Evolutionary conservation across 2,113 vertebrate species (phyloP), one percentile per base, ranked within the genome.

Genomic region (Cercopithecus mona): DNA sequence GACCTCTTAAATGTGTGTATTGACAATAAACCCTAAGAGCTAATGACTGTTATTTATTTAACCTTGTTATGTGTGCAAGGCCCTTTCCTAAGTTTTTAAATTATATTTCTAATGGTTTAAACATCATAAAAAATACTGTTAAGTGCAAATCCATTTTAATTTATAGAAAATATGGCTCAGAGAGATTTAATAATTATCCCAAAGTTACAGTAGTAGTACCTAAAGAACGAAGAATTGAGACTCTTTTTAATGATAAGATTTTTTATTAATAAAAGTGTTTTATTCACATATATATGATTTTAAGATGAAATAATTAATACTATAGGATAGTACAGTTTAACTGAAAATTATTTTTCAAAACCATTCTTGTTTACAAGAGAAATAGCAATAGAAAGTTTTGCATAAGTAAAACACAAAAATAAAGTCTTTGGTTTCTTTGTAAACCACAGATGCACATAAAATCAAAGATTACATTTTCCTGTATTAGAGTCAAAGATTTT

Each of bases 51-150:
- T 61, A 88, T 88, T 88, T 61, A 81, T 52, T 59, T 90, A 90
- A 93, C 32, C 35, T 83, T 91, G 9, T 55, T 80, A 59, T 22
- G 5, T 70, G 5, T 68, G n/a, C 4, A 88, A 80, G 13, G 2
- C 35, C 86, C 38, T 87, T 86, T n/a, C 52, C 3, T 90, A 83
- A 79, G 52, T 18, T 84, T 89, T 97, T 90, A 90, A 76, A 12
- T 92, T 40, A 97, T 68, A 75, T 12, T 50, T 45, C 9, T 59
- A 52, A 84, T 75, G 5, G 17, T 50, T 94, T 83, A 93, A 97
- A 30, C 25, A 90, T 64, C 25, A 50, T 73, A 80, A 95, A 95
- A 66, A n/a, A 78, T 94, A 88, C 68, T 13, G 48, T 50, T 78
- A 94, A 92, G 48, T 50, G 79, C 10, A 4, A 82, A 68, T 13